These are phyloP conservation scores for Coregonus clupeaformis DNA, from an alignment of 2,113 vertebrate species.

Conservation along the genomic window DNA sequence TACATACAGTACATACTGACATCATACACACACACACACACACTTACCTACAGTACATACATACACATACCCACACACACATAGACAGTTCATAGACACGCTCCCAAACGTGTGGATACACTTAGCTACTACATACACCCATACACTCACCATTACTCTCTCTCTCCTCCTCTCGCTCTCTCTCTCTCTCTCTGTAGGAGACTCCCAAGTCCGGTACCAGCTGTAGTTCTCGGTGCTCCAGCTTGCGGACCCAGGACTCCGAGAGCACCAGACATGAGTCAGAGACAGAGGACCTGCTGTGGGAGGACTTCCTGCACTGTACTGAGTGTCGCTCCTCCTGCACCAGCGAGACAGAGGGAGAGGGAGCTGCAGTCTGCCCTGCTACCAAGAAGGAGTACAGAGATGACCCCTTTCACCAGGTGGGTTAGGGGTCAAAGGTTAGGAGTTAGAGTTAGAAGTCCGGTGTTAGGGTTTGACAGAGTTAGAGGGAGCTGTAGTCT, in stretches of 20 bases:
- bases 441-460: background rate
- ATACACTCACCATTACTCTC: background rate
- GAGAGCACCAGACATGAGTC: slow-evolving; percentile 94
- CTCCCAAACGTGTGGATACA: background rate
- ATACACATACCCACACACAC: background rate
- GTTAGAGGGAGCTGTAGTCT: slow-evolving; percentile 81
- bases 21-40: no score
- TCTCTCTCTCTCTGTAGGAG: slow-evolving; percentile 73
- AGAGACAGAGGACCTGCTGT: slow-evolving; percentile 93
- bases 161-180: background rate
- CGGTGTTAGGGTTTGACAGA: slow-evolving; percentile 71
- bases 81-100: background rate
- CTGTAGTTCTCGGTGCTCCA: slow-evolving; percentile 94
- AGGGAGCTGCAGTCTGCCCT: slow-evolving; percentile 80
- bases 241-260: slow-evolving; percentile 90
- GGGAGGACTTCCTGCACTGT: slow-evolving; percentile 96
- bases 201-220: slow-evolving; percentile 89
- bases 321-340: slow-evolving; percentile 95
- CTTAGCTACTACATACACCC: background rate
- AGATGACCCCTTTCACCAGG: slow-evolving; percentile 98
- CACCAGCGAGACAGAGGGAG: slow-evolving; percentile 91
- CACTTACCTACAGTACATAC: background rate
- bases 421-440: slow-evolving; percentile 44
- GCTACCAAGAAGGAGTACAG: slow-evolving; percentile 90
- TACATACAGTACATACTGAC: background rate